A percentile compares a stretch with the other conserved stretches of the same genome.
Evolutionary conservation across 2,888 invertebrate genomes (phyloP).

Genomic region (Plemyria rubiginata): DNA sequence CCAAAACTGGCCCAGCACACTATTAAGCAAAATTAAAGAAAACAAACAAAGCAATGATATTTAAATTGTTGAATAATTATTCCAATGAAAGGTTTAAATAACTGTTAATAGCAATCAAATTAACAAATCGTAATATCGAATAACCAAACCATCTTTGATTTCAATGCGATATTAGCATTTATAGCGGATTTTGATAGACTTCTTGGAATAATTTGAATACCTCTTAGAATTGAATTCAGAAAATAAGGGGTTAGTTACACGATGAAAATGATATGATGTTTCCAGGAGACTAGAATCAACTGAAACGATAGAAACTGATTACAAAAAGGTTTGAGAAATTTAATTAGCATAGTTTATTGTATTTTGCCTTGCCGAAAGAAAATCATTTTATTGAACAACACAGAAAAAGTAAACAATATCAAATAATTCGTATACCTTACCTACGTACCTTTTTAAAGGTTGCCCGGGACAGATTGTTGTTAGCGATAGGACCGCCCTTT

Average conservation of each 20-base stretch:
- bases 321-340: too few relatives aligned
- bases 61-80: neutral
- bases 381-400: too few relatives aligned
- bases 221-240: slow-evolving; percentile 8
- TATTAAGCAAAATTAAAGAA: neutral
- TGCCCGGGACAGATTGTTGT: too few relatives aligned
- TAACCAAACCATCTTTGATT: slow-evolving; percentile 15
- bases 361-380: too few relatives aligned
- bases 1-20: too few relatives aligned
- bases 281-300: neutral
- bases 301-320: too few relatives aligned
- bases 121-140: slow-evolving; percentile 19
- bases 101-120: slow-evolving; percentile 19
- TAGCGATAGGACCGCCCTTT: too few relatives aligned
- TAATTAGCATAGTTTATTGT: too few relatives aligned
- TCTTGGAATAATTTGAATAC: slow-evolving; percentile 22
- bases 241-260: slow-evolving; percentile 9
- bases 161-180: slow-evolving; percentile 23
- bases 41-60: neutral
- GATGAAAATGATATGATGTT: slow-evolving; percentile 1
- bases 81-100: slow-evolving; percentile 6
- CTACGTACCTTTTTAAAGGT: too few relatives aligned
- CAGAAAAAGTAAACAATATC: too few relatives aligned
- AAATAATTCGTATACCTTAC: too few relatives aligned
- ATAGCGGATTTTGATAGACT: slow-evolving; percentile 21